phyloP scores from a whole-genome alignment of 2,888 invertebrate genomes.

The Nymphalis polychloros region DNA sequence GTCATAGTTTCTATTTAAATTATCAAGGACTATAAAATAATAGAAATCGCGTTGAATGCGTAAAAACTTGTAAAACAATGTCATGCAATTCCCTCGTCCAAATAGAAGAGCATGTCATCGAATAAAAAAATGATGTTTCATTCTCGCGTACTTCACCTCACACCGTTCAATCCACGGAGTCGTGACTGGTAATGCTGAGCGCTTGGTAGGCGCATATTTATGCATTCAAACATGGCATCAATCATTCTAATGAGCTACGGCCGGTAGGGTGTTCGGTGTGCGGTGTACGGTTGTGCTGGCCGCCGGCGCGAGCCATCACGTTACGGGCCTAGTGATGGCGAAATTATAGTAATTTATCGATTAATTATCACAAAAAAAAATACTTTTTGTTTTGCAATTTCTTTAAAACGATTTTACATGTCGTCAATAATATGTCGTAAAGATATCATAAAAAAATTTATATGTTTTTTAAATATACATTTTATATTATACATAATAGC shows the following conservation, averaged over 20 bases:
- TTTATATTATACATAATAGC: no score
- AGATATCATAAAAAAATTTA: no score
- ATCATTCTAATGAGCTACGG: slow-evolving; percentile 77
- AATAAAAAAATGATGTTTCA: slow-evolving; percentile 15
- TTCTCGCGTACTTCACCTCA: slow-evolving; percentile 34
- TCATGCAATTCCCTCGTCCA: not conserved
- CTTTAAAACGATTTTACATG: not conserved
- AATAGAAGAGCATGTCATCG: slow-evolving; percentile 11
- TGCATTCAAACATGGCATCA: slow-evolving; percentile 75
- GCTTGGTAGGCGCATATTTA: slow-evolving; percentile 68
- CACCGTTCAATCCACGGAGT: slow-evolving; percentile 55
- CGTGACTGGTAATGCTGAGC: slow-evolving; percentile 60
- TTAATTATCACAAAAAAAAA: not conserved
- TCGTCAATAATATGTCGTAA: not conserved
- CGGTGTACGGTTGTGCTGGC: slow-evolving; percentile 42
- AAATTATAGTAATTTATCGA: slow-evolving; percentile 27
- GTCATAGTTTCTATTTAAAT: no score
- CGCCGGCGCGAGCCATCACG: slow-evolving; percentile 55
- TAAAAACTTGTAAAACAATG: not conserved
- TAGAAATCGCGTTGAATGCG: not conserved
- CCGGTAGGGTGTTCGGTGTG: slow-evolving; percentile 50
- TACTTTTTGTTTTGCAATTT: not conserved
- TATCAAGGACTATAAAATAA: not conserved
- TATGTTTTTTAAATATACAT: no score
- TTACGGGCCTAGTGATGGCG: slow-evolving; percentile 51